Base-by-base conservation (phyloP, 2,888 invertebrate genomes). In the Caenorhabditis uteleia region DNA sequence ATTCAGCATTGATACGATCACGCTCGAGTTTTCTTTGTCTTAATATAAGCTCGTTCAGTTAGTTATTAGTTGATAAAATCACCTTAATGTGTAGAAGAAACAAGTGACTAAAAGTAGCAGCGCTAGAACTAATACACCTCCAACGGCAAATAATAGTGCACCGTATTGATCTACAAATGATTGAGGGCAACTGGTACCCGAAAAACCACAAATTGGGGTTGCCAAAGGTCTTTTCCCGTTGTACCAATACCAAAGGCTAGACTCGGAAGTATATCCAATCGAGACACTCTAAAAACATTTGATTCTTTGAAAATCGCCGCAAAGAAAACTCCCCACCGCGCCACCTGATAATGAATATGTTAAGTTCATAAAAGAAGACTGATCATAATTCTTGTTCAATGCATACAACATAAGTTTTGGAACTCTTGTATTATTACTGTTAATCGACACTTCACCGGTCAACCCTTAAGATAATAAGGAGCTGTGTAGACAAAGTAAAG, bases 371-470 rank as follows among this genome's bases (percentile, higher is more conserved):
- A 36, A 70, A 8, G 61, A 49, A 4, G 42, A 42, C 46, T 73
- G 58, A 29, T 73, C 62, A 46, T 64, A 66, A 4, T 53, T 56
- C 0, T 42, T 34, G 42, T 70, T 47, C 1, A 74, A 43, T 0
- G 55, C 68, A 38, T 70, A 74, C 16, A 74, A 51, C 40, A 61
- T 48, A 29, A 67, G 54, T 33, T 62, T 50, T 0, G 74, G 70
- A 1, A 57, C 57, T 20, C 74, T 40, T 0, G 68, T 55, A 29
- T 51, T 62, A 46, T 74, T 74, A 8, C 50, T 38, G 44, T 70
- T 70, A 10, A 74, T 74, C 3, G 59, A 44, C 3, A 74, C 74
- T 46, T 68, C 67, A 14, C 74, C 74, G 10, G 68, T 66, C 0
- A 70, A 49, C 4, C 74, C 74, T 68, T 44, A n/a, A n/a, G n/a